These are phyloP conservation scores for Tiliqua scincoides DNA, from an alignment of 2,113 vertebrate genomes.

Conservation along the genomic window DNA sequence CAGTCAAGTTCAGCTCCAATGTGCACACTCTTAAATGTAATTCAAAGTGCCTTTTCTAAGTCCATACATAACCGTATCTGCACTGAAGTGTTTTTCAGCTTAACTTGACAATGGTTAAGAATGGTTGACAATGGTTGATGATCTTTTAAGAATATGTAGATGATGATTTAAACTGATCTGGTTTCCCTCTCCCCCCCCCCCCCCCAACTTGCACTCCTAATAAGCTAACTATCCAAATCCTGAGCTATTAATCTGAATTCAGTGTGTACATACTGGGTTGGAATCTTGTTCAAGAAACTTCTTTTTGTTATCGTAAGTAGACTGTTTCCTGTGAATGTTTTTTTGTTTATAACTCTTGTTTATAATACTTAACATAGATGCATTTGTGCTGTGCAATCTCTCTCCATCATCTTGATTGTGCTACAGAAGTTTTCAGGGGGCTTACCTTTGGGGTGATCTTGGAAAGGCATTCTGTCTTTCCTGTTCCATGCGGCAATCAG, in stretches of 20 bases:
- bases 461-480: not conserved
- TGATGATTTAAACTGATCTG: not conserved
- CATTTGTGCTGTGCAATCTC: not conserved
- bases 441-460: not conserved
- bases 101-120: not conserved
- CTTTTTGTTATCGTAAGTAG: conserved; percentile 13
- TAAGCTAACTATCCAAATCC: conserved; percentile 2
- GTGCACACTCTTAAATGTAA: not conserved
- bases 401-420: not conserved
- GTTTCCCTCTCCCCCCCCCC: no score
- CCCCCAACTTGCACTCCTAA: not conserved
- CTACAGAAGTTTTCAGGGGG: not conserved
- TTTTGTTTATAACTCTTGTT: conserved; percentile 16
- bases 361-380: conserved; percentile 23
- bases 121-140: not conserved
- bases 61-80: not conserved
- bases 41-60: not conserved
- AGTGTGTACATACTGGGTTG: not conserved
- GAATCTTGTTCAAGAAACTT: not conserved
- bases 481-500: not conserved
- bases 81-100: not conserved
- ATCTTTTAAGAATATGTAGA: not conserved
- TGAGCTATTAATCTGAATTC: not conserved
- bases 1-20: not conserved
- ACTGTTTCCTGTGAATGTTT: conserved; percentile 24